Conservation (phyloP, 2,797 vertebrate species). For the Amblyraja radiata region DNA sequence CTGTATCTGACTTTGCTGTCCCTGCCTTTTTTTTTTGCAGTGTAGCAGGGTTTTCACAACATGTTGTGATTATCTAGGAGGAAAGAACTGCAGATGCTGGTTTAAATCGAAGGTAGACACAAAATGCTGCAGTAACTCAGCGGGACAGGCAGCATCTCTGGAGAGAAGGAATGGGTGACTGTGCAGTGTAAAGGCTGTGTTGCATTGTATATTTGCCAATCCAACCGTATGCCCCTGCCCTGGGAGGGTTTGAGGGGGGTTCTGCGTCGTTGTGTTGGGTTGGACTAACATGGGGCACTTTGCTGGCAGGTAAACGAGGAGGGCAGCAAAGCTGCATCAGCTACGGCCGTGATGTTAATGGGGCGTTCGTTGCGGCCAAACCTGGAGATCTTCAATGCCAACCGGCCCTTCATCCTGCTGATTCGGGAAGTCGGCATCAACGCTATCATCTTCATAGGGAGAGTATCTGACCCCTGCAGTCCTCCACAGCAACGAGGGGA, state of each 20-base stretch:
- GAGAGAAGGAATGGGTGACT: too few species aligned
- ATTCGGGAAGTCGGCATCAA: conserved; percentile 83
- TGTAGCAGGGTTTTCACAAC: not conserved
- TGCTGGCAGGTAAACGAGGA: conserved; percentile 84
- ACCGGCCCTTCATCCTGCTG: conserved; percentile 80
- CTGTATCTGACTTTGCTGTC: not conserved
- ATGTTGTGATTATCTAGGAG: too few species aligned
- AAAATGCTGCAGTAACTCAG: too few species aligned
- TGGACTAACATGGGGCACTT: not conserved
- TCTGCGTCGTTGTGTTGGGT: not conserved
- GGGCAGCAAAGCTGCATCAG: conserved; percentile 79
- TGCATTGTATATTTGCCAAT: not conserved
- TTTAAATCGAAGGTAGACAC: too few species aligned
- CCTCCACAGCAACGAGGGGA: not conserved
- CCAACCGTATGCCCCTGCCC: not conserved
- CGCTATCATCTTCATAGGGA: conserved; percentile 78
- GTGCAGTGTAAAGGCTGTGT: not conserved
- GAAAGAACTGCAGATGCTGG: too few species aligned
- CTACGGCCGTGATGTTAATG: conserved; percentile 55
- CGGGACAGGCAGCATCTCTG: too few species aligned
- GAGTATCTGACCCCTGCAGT: conserved; percentile 73
- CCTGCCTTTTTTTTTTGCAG: not conserved
- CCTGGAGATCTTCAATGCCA: conserved; percentile 68
- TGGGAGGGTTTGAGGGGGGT: not conserved
- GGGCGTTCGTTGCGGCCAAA: conserved; percentile 74